Evolutionary conservation across 2,888 invertebrate species (phyloP), one percentile per base, ranked within the genome.

Genomic region (Metacarcinus magister): DNA sequence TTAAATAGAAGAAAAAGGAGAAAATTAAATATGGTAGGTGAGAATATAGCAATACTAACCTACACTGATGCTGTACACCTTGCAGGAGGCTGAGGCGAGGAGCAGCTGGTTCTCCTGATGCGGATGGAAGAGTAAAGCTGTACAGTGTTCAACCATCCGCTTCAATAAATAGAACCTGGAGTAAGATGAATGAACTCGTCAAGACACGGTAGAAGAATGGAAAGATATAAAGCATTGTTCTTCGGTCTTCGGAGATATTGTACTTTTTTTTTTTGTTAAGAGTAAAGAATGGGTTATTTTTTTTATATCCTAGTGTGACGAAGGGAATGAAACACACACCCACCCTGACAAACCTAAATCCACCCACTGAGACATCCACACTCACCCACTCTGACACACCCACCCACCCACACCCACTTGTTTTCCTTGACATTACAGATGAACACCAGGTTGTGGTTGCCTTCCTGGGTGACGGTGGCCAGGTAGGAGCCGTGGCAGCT

Each of bases 41-140:
- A 39, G 39, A 39, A 39, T 39, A 39, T 32, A 87, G 39, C 8
- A 7, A 39, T 32, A 96, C 96, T 89, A 23, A 96, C 96, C 94
- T n/a, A 95, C 96, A 95, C 95, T 95, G 46, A 96, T 94, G 28
- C 93, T 89, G 54, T 96, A 96, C n/a, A 96, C 60, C 32, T 95
- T 96, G 82, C 82, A 48, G 16, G 96, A 95, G 19, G 94, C 96
- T 39, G 96, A 93, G 82, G 96, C 96, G 10, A 96, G 28, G 54
- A 96, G 93, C 39, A 96, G 89, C n/a, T 46, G 44, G 89, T 92
- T 95, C 91, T 96, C 96, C 43, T 93, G 94, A 75, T 96, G 95
- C 23, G 96, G 96, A 46, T 96, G 96, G 60, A 96, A 96, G 54
- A 67, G 2, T 54, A 96, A 44, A 23, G 92, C 93, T 32, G 96